phyloP scores from a whole-genome alignment of 2,888 invertebrate species.

The Caenorhabditis uteleia region DNA sequence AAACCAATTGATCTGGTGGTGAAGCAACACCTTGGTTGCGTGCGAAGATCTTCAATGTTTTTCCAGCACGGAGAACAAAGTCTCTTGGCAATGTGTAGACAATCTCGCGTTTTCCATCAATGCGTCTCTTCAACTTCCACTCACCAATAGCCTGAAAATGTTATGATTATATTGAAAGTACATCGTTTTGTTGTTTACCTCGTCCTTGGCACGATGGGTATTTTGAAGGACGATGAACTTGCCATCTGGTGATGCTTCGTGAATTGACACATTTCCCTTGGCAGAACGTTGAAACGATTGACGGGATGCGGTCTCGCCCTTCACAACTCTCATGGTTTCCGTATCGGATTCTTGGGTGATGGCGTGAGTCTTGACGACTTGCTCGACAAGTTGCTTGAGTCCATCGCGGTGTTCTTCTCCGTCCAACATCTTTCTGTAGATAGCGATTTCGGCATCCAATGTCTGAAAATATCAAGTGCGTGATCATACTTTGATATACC shows the following conservation, averaged over 20 bases:
- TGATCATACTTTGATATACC: background rate
- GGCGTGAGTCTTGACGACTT: conserved; percentile 69
- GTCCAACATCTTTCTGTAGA: conserved; percentile 74
- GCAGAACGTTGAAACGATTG: conserved; percentile 73
- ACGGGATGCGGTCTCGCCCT: conserved; percentile 73
- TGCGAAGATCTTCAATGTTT: conserved; percentile 64
- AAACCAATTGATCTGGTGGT: conserved; percentile 62
- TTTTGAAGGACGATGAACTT: conserved; percentile 73
- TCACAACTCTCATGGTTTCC: conserved; percentile 65
- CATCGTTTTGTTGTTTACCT: conserved; percentile 42
- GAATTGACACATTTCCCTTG: conserved; percentile 72
- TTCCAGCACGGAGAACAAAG: conserved; percentile 66
- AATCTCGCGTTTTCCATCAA: conserved; percentile 70
- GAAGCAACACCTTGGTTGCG: conserved; percentile 59
- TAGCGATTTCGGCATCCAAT: conserved; percentile 74
- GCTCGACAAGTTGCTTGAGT: conserved; percentile 69
- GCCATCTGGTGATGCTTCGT: conserved; percentile 72
- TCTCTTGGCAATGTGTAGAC: conserved; percentile 68
- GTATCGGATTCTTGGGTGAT: conserved; percentile 65
- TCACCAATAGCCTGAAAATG: conserved; percentile 56
- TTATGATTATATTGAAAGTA: background rate
- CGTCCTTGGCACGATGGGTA: conserved; percentile 71
- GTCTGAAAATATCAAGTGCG: conserved; percentile 55
- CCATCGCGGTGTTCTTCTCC: conserved; percentile 73
- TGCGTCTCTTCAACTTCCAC: conserved; percentile 70